Evolutionary conservation across 2,888 invertebrate species (phyloP).

Genomic region (Micropterix aruncella): DNA sequence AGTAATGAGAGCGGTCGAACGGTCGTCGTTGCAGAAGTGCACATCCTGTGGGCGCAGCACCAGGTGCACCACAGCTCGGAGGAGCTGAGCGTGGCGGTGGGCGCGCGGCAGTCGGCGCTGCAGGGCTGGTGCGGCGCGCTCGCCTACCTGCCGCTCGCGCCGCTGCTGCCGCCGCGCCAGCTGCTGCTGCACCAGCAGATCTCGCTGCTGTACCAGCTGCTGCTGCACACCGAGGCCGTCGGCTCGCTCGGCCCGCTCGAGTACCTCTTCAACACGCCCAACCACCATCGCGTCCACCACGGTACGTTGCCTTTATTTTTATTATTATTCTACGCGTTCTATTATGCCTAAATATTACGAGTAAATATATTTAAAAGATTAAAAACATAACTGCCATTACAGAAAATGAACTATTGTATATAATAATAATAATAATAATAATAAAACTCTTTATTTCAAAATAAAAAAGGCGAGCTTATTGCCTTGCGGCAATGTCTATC

Average conservation of each 20-base stretch:
- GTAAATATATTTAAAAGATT: no score
- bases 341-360: background rate
- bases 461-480: no score
- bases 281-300: slow-evolving; percentile 78
- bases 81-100: slow-evolving; percentile 77
- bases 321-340: no score
- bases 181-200: slow-evolving; percentile 79
- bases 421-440: no score
- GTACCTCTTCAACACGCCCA: slow-evolving; percentile 76
- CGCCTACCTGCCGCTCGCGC: slow-evolving; percentile 45
- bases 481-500: no score
- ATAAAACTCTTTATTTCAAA: no score
- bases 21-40: slow-evolving; percentile 61
- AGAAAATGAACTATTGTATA: no score
- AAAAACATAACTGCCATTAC: no score
- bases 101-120: slow-evolving; percentile 63
- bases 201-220: slow-evolving; percentile 83
- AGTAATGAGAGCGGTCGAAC: no score
- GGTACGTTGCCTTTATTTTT: no score
- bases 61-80: slow-evolving; percentile 87
- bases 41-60: slow-evolving; percentile 79
- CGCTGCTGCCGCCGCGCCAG: slow-evolving; percentile 49
- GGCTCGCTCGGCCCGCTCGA: slow-evolving; percentile 73
- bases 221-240: slow-evolving; percentile 83
- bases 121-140: slow-evolving; percentile 65